Evolutionary conservation across 53 echinoderm and acorn worm genomes (phyloP).

Genomic region (Holothuria leucospilota): DNA sequence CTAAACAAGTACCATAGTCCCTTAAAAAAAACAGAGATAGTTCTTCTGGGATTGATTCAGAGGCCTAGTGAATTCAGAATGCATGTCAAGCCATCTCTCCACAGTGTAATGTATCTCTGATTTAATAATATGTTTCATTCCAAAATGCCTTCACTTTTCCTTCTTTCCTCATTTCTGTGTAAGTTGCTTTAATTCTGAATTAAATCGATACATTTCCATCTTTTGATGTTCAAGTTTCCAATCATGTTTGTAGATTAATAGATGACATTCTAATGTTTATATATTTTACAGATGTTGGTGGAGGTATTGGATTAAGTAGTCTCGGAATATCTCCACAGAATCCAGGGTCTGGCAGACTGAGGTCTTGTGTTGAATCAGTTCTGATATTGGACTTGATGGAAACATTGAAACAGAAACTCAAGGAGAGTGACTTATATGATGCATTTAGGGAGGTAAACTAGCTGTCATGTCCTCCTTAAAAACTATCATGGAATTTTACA

Average conservation of each 20-base stretch:
- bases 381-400: conserved; percentile 77
- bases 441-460: conserved; percentile 77
- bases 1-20: too few relatives aligned
- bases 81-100: too few relatives aligned
- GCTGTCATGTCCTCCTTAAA: background rate
- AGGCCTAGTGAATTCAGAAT: too few relatives aligned
- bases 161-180: too few relatives aligned
- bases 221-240: background rate
- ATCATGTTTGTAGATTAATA: background rate
- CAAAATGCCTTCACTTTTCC: too few relatives aligned
- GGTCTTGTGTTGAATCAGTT: conserved; percentile 89
- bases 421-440: conserved; percentile 62
- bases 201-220: too few relatives aligned
- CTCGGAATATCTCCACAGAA: conserved; percentile 76
- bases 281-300: conserved; percentile 74
- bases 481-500: background rate
- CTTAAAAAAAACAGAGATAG: too few relatives aligned
- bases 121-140: too few relatives aligned
- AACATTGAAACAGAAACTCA: conserved; percentile 59
- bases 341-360: conserved; percentile 75
- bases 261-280: background rate
- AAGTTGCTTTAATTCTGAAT: too few relatives aligned
- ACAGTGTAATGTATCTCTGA: too few relatives aligned
- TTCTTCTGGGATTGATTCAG: too few relatives aligned
- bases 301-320: conserved; percentile 78